These are phyloP conservation scores for Leucophenga maculata DNA, from an alignment of 2,888 invertebrate genomes.

Conservation along the genomic window DNA sequence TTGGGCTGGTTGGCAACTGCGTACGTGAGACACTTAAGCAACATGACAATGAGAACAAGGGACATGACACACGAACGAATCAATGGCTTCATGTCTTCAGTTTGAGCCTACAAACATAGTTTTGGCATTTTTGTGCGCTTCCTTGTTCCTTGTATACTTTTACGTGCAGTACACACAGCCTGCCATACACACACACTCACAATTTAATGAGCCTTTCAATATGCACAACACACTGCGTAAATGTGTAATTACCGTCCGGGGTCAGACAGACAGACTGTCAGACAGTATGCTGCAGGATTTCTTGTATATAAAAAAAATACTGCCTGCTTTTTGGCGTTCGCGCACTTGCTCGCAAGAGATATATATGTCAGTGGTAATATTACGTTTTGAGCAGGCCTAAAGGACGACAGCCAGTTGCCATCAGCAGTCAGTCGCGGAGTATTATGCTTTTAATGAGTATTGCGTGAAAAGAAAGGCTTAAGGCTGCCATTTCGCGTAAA, in stretches of 20 bases:
- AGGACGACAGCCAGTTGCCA: too few relatives aligned
- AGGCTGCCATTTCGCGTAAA: background rate
- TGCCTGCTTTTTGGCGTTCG: background rate
- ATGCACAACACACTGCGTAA: slow-evolving; percentile 61
- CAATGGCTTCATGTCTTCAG: slow-evolving; percentile 28
- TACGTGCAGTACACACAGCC: background rate
- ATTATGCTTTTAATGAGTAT: background rate
- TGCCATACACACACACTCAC: slow-evolving; percentile 21
- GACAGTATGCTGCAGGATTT: background rate
- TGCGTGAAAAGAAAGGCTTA: background rate
- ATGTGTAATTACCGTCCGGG: slow-evolving; percentile 54
- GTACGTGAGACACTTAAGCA: slow-evolving; percentile 25
- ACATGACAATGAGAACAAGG: background rate
- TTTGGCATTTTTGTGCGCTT: background rate
- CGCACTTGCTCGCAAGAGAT: background rate
- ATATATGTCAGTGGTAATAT: slow-evolving; percentile 10
- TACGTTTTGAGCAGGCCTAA: background rate
- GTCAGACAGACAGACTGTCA: slow-evolving; percentile 4
- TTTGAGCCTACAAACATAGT: slow-evolving; percentile 11
- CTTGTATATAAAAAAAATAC: background rate
- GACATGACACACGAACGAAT: background rate
- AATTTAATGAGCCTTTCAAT: slow-evolving; percentile 62
- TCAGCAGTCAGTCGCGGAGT: too few relatives aligned
- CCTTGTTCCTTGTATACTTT: slow-evolving; percentile 10
- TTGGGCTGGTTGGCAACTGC: background rate